phyloP scores from a whole-genome alignment of 2,113 vertebrate species.

The Recurvirostra avosetta region DNA sequence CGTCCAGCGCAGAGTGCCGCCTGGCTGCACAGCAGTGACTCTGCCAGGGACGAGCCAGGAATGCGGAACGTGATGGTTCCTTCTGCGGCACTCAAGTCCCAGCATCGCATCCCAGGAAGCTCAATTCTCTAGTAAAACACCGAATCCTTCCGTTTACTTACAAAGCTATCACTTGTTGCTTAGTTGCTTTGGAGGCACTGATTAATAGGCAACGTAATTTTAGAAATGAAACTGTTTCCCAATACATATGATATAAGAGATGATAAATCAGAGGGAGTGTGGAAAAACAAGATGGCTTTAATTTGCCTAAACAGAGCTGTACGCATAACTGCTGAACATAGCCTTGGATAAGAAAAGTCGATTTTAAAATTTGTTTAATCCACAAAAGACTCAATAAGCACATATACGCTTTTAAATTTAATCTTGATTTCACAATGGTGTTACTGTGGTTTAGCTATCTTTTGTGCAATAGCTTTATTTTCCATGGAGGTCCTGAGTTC shows the following conservation, averaged over 20 bases:
- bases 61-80: neutral
- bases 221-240: neutral
- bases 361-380: neutral
- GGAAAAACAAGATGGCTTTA: neutral
- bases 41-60: neutral
- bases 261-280: neutral
- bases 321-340: neutral
- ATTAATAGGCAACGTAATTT: neutral
- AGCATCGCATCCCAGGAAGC: neutral
- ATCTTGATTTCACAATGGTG: neutral
- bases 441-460: neutral
- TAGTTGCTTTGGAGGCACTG: neutral
- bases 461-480: neutral
- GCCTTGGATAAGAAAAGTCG: neutral
- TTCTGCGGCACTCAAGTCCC: neutral
- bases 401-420: neutral
- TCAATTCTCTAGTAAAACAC: neutral
- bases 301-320: neutral
- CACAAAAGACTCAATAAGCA: neutral
- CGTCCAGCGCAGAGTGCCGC: fast-evolving
- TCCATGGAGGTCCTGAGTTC: neutral
- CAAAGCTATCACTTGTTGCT: neutral
- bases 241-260: neutral
- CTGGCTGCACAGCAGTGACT: neutral
- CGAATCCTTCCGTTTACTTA: neutral